These are phyloP conservation scores for Battus philenor DNA, from an alignment of 1,140 invertebrate species.

Conservation along the genomic window DNA sequence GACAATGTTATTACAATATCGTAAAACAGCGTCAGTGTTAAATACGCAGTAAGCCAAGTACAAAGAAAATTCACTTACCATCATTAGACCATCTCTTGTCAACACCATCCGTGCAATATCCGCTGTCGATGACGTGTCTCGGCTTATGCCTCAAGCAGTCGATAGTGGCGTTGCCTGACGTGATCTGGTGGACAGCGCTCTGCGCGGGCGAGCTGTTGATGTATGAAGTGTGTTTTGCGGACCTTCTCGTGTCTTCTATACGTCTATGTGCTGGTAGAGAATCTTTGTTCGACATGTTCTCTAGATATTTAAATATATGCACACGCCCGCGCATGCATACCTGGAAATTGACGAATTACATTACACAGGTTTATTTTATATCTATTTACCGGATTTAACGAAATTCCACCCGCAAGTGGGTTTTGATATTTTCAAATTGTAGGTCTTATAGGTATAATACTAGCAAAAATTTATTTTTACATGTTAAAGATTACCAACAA, in stretches of 20 bases:
- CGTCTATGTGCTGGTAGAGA: constrained; percentile 72
- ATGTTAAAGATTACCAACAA: too few relatives aligned
- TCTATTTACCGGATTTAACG: too few relatives aligned
- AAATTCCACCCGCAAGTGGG: too few relatives aligned
- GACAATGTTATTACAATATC: too few relatives aligned
- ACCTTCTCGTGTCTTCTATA: constrained; percentile 69
- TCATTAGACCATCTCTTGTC: constrained; percentile 93
- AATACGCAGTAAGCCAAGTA: too few relatives aligned
- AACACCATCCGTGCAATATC: constrained; percentile 89
- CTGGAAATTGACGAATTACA: constrained; percentile 68
- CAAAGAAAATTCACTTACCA: too few relatives aligned
- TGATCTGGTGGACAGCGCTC: constrained; percentile 40
- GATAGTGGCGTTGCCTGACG: constrained; percentile 74
- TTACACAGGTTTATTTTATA: too few relatives aligned
- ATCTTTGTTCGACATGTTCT: constrained; percentile 88
- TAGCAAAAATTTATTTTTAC: too few relatives aligned
- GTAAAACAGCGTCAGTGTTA: too few relatives aligned
- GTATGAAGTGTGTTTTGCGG: constrained; percentile 64
- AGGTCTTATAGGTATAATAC: neutral
- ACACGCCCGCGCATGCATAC: constrained; percentile 92
- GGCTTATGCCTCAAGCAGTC: constrained; percentile 76
- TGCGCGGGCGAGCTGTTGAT: constrained; percentile 61
- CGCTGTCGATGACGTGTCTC: constrained; percentile 89
- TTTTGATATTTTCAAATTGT: too few relatives aligned
- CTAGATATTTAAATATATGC: constrained; percentile 96